A percentile compares a stretch with the other conserved stretches of the same genome.
Conservation (phyloP, 2,113 vertebrate genomes). For the Thermophis baileyi region DNA sequence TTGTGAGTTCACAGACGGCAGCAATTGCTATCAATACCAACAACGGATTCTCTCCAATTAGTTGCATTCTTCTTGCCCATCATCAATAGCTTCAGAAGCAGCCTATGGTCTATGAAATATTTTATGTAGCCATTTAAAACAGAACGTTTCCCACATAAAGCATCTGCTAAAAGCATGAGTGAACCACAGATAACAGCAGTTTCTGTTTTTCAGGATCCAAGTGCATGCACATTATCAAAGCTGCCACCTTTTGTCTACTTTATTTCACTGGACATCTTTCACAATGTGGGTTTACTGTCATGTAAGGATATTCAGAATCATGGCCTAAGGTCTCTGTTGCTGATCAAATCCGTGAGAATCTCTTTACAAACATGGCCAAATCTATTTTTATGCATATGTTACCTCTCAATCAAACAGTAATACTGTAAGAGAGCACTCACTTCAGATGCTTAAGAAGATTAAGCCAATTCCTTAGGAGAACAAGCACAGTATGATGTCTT, state of each 20-base stretch:
- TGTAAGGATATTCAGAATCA: background rate
- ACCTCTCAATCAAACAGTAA: background rate
- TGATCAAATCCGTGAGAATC: background rate
- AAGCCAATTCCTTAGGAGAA: background rate
- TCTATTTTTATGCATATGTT: background rate
- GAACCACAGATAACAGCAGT: background rate
- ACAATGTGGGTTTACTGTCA: background rate
- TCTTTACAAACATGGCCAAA: background rate
- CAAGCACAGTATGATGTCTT: background rate
- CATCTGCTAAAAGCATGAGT: background rate
- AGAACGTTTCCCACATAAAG: background rate
- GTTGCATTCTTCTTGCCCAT: constrained; percentile 27
- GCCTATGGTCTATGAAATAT: constrained; percentile 15
- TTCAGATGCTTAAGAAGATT: background rate
- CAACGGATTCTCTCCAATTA: constrained; percentile 31
- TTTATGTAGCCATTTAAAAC: constrained; percentile 16
- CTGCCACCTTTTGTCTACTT: background rate
- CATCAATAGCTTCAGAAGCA: constrained; percentile 15
- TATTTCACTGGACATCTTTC: background rate
- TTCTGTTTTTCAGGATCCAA: background rate
- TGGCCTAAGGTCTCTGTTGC: background rate
- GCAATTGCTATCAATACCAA: constrained; percentile 18
- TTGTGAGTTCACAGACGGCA: constrained; percentile 34
- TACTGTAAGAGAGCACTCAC: background rate
- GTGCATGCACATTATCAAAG: constrained; percentile 10